Base-by-base conservation (phyloP, 2,113 vertebrate species). In the Mugil cephalus region DNA sequence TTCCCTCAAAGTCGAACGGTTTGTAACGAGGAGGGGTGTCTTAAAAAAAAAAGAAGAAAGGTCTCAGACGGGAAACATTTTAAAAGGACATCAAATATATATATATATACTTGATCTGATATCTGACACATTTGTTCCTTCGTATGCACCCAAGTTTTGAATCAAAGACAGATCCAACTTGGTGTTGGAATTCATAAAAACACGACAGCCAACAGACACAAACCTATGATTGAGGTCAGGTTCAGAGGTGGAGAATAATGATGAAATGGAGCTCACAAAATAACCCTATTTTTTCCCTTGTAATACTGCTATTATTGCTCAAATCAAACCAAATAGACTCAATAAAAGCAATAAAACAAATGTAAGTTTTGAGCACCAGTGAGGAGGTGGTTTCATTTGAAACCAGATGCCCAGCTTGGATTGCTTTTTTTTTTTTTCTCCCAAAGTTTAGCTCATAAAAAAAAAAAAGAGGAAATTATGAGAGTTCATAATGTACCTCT, bases 11-110 rank as follows among this genome's bases (percentile, higher is more conserved):
- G 81, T 39, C 75, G 84, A 19, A 42, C 39, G 58, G 48, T 60
- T 61, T 56, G 53, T 84, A 87, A 84, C 65, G 70, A 85, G 73
- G 50, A 81, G 69, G 45, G 77, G 30, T 55, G 87, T 73, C 66
- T 77, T 72, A 45, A 63, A 73, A 48, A 50, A 66, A 45, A 63
- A 73, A 48, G 46, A 66, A 54, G 77, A 51, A 72, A 45, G 1
- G 1, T 73, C 34, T 69, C 3, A 0, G 13, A 68, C 42, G 63
- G 39, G 19, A 58, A 65, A 75, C 53, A 48, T 59, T 84, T 67
- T 18, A 53, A 73, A 70, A 42, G 8, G 35, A 79, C 39, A 80
- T 80, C 75, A 69, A 51, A 52, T 68, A 47, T 74, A 68, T 80
- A 67, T 30, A 30, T 30, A 58, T 64, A 72, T 60, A 38, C 67